phyloP scores from a whole-genome alignment of 2,113 vertebrate genomes.

The Eonycteris spelaea region DNA sequence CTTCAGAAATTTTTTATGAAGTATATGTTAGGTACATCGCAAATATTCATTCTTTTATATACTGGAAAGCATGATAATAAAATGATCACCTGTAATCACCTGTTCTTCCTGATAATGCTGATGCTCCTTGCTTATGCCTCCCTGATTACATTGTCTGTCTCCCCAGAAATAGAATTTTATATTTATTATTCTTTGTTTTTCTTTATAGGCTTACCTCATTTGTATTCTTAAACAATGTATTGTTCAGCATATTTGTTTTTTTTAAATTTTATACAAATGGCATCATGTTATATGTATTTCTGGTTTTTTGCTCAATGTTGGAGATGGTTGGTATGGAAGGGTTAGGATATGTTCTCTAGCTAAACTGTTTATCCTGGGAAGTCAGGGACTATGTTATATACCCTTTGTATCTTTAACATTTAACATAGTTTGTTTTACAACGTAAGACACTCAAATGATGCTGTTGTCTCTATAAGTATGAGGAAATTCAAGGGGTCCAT shows the following conservation, averaged over 20 bases:
- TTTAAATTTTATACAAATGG: background rate
- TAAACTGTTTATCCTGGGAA: background rate
- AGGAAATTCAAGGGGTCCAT: background rate
- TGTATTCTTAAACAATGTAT: background rate
- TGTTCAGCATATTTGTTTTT: slow-evolving; percentile 15
- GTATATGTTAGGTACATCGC: background rate
- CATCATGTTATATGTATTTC: background rate
- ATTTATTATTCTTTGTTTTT: background rate
- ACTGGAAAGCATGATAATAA: background rate
- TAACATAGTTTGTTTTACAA: background rate
- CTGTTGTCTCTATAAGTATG: background rate
- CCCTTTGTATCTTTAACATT: background rate
- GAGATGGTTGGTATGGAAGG: background rate
- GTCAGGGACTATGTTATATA: background rate
- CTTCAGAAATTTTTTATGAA: background rate
- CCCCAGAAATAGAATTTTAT: background rate
- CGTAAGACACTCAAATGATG: background rate
- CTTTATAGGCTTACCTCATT: background rate
- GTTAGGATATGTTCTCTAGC: background rate
- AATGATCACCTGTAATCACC: background rate
- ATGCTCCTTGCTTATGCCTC: background rate
- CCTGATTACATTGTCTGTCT: background rate
- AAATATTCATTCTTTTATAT: background rate
- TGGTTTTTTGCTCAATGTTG: background rate
- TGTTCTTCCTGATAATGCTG: background rate